Base-by-base conservation (phyloP, 2,888 invertebrate genomes). In the Agriotes lineatus region DNA sequence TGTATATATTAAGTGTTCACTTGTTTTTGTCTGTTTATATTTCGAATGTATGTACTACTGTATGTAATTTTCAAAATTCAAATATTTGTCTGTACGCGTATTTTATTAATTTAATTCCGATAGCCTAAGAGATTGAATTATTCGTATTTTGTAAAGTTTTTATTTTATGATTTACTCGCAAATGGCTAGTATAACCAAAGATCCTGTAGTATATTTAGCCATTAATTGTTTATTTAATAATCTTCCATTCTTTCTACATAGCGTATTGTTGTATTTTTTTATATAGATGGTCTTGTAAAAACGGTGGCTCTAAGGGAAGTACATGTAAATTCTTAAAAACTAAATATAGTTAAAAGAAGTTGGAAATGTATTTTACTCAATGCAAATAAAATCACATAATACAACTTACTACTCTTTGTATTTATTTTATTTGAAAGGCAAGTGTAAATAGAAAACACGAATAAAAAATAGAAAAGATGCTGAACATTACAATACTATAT, bases 131-230 rank as follows among this genome's bases (percentile, higher is more conserved):
- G 19, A 20, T 39, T 57, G 42, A 22, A 22, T 50, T 56, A 25
- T 64, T 52, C 44, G 35, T 37, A 58, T 65, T 56, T 65, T 64
- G 42, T 58, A 54, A 30, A 39, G 30, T 42, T 60, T 48, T 14
- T 22, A 19, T 54, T 5, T 58, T 65, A 50, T 44, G 1, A 18
- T 60, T 75, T 77, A 77, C 76, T 79, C 77, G 74, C 76, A 77
- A 77, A 79, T 82, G 84, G 84, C 84, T 85, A 84, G 84, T 82
- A 80, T 82, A 82, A 84, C 84, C 84, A 85, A 85, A 85, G 84
- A 84, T 73, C 75, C 72, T 83, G 83, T 83, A 83, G 81, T 79
- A 83, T 83, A 81, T 79, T 75, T 76, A 81, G 79, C 79, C 79
- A 78, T 77, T 72, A 72, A 70, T 42, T 44, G 61, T 74, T 71